Evolutionary conservation across 2,113 vertebrate species (phyloP).

Genomic region (Limnothrissa miodon): DNA sequence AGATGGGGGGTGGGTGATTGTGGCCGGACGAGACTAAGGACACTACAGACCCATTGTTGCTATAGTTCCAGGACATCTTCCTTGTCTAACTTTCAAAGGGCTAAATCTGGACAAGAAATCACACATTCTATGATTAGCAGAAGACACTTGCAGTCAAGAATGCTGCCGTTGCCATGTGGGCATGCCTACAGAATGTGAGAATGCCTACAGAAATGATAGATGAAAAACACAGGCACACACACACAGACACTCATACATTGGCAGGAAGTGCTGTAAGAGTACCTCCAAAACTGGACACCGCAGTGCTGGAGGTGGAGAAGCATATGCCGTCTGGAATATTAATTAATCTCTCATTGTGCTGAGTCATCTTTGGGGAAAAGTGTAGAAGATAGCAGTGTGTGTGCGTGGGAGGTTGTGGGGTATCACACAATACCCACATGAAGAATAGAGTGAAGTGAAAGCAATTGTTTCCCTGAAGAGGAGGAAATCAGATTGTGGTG

Average conservation of each 20-base stretch:
- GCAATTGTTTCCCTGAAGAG: neutral
- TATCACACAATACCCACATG: neutral
- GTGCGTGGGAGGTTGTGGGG: constrained; percentile 52
- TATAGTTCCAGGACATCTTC: neutral
- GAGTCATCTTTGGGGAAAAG: neutral
- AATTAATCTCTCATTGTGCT: neutral
- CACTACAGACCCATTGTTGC: neutral
- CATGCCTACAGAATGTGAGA: neutral
- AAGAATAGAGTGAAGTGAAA: neutral
- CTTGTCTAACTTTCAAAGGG: neutral
- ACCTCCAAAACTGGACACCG: neutral
- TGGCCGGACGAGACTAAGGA: neutral
- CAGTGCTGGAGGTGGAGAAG: neutral
- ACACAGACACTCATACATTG: neutral
- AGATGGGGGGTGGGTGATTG: neutral
- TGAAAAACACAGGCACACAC: neutral
- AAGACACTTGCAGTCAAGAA: constrained; percentile 2
- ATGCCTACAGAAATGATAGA: neutral
- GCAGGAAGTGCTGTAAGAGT: neutral
- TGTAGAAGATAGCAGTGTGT: neutral
- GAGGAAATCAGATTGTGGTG: neutral
- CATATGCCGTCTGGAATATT: constrained; percentile 12
- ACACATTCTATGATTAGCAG: neutral
- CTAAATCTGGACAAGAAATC: neutral
- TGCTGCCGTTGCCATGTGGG: neutral